Evolutionary conservation across 2,888 invertebrate genomes (phyloP).

Genomic region (Chaetogeoica ovagalla): DNA sequence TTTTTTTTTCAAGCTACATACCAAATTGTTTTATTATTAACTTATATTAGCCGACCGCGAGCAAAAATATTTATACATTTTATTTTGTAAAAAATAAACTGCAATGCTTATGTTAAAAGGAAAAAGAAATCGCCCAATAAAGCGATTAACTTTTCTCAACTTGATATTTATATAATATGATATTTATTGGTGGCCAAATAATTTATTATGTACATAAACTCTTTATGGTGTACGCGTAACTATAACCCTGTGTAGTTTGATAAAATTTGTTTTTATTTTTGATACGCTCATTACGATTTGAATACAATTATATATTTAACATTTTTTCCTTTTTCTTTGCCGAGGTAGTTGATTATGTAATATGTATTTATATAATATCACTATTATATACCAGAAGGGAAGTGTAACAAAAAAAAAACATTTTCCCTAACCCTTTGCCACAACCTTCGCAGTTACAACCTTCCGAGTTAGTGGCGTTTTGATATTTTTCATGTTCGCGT

Average conservation of each 20-base stretch:
- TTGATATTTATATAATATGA: too few relatives aligned
- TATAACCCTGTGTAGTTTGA: not conserved
- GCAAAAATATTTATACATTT: not conserved
- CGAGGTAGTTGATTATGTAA: not conserved
- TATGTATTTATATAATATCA: constrained; percentile 2
- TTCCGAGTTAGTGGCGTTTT: constrained; percentile 9
- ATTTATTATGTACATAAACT: too few relatives aligned
- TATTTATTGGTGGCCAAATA: too few relatives aligned
- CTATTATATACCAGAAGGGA: not conserved
- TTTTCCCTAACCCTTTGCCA: constrained; percentile 23
- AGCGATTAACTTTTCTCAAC: too few relatives aligned
- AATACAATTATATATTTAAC: not conserved
- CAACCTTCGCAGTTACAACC: too few relatives aligned
- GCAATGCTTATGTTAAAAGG: not conserved
- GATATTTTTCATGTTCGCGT: constrained; percentile 34
- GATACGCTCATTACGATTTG: not conserved
- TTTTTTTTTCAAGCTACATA: not conserved
- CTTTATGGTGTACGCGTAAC: too few relatives aligned
- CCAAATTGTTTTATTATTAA: not conserved
- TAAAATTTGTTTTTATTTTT: not conserved
- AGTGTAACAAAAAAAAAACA: constrained; percentile 44
- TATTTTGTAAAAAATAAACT: not conserved
- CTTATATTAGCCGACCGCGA: not conserved
- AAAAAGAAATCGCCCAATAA: not conserved
- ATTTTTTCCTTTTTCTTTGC: too few relatives aligned